Evolutionary conservation across 2,888 invertebrate genomes (phyloP), one percentile per base, ranked within the genome.

Genomic region (Adineta ricciae): DNA sequence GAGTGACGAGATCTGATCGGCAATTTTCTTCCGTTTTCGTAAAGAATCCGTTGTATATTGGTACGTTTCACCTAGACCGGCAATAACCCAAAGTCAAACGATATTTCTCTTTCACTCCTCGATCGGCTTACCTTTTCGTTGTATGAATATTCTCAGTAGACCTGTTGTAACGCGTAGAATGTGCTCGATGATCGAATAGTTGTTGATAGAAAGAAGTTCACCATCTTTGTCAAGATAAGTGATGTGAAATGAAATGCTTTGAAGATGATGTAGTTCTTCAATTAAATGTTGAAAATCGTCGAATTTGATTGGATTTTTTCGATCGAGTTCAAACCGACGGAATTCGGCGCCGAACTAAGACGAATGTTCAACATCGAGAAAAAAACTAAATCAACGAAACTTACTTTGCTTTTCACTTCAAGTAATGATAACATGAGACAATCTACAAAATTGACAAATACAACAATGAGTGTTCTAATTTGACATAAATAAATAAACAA

Each of bases 121-220:
- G 3, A 8, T 73, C 16, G 21, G 2, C 27, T 73, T 87, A 90
- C 91, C 91, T 88, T 90, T 90, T 83, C 88, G 87, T 86, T 90
- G 90, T 14, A 91, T 86, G 49, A 89, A 86, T 36, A 91, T 87
- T 83, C 90, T 87, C 24, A 91, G 91, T 24, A 90, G 86, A 0
- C 96, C 96, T 88, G 94, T 93, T 1, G 96, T 95, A 83, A 94
- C 95, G 87, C 94, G 93, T 84, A 98, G 91, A 0, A 97, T 97
- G 89, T 95, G 92, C n/a, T 94, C 94, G 88, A 95, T 93, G 91
- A 98, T 98, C 90, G 98, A 98, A 91, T 99, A 96, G 92, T 99
- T 99, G 90, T 98, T 99, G 88, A 99, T 99, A 0, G 99, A 99
- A 89, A 99, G 92, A 86, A 97, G 92, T 91, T 98, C 98, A 84